These are phyloP conservation scores for Brachionus manjavacas DNA, from an alignment of 1,140 invertebrate species.

Conservation along the genomic window DNA sequence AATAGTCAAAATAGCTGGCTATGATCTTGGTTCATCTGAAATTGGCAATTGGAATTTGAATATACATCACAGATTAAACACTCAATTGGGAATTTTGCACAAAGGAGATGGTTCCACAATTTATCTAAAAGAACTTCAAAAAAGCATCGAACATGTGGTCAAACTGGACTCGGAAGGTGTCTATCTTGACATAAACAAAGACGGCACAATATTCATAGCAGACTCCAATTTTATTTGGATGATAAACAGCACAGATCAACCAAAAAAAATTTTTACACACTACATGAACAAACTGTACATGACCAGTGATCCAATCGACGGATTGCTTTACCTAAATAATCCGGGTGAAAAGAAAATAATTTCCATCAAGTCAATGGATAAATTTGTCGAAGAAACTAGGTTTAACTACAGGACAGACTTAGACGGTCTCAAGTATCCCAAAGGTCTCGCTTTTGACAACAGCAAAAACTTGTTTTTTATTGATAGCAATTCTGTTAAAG, in stretches of 20 bases:
- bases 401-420: constrained; percentile 62
- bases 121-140: constrained; percentile 85
- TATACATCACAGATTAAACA: constrained; percentile 93
- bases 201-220: constrained; percentile 88
- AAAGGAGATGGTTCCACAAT: constrained; percentile 95
- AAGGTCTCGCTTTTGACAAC: constrained; percentile 56
- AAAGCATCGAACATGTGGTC: constrained; percentile 84
- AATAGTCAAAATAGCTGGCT: constrained; percentile 85
- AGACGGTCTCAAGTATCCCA: constrained; percentile 4
- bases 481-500: constrained; percentile 47
- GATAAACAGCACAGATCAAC: constrained; percentile 72
- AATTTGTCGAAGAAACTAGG: constrained; percentile 44
- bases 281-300: constrained; percentile 80
- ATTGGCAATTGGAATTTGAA: constrained; percentile 95
- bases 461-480: constrained; percentile 55
- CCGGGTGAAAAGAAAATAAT: constrained; percentile 87
- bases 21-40: constrained; percentile 91
- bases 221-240: constrained; percentile 90
- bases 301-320: constrained; percentile 83
- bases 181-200: constrained; percentile 77
- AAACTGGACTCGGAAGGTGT: constrained; percentile 71
- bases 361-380: constrained; percentile 70
- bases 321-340: constrained; percentile 86
- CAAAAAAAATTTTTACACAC: background rate
- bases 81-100: constrained; percentile 81